These are phyloP conservation scores for Hydraecia micacea DNA, from an alignment of 2,888 invertebrate genomes.

Conservation along the genomic window DNA sequence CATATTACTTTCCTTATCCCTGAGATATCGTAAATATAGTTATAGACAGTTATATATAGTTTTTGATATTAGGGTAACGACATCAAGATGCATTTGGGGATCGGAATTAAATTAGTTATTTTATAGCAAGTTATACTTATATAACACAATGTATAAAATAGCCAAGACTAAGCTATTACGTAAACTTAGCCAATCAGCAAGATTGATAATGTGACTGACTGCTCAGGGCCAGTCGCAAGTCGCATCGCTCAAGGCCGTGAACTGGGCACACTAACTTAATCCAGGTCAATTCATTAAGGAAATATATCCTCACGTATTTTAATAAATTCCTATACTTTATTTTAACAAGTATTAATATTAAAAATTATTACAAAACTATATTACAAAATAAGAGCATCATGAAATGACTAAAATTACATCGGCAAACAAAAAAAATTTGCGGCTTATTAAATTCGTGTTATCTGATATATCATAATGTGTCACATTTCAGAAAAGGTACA, in stretches of 20 bases:
- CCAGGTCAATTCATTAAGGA: too few species aligned
- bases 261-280: too few species aligned
- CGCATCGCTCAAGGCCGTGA: too few species aligned
- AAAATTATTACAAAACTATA: background rate
- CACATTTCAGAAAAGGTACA: slow-evolving; percentile 39
- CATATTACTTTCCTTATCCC: background rate
- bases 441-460: slow-evolving; percentile 21
- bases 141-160: background rate
- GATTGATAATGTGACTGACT: background rate
- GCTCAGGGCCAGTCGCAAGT: background rate
- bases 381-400: background rate
- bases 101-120: background rate
- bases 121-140: too few species aligned
- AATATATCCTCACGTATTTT: too few species aligned
- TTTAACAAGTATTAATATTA: background rate
- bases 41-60: background rate
- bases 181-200: background rate
- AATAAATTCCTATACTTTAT: too few species aligned
- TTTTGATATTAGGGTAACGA: background rate
- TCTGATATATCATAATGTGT: slow-evolving; percentile 17
- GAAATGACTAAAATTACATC: background rate
- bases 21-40: background rate
- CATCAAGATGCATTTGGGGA: background rate
- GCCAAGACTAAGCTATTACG: background rate
- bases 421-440: background rate